A percentile compares a stretch with the other conserved stretches of the same genome.
These are phyloP conservation scores for Trichonephila inaurata DNA, from an alignment of 1,140 invertebrate genomes.

Conservation along the genomic window DNA sequence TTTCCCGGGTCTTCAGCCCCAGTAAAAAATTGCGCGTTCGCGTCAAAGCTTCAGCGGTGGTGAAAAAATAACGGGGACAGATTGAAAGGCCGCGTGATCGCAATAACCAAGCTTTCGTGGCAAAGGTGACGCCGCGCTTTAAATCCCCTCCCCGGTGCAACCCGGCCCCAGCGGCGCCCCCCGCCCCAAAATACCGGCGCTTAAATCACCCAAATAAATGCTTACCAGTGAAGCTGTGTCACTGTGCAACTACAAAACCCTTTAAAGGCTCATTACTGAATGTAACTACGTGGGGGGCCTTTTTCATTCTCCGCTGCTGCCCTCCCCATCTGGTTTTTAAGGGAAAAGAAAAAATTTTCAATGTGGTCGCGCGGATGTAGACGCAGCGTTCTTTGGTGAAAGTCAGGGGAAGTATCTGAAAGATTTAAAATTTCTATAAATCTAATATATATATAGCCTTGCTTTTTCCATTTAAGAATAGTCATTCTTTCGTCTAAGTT, in stretches of 20 bases:
- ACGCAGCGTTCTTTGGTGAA: background rate
- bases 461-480: background rate
- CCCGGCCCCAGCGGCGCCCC: constrained; percentile 6
- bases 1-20: no score
- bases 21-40: background rate
- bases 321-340: background rate
- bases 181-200: constrained; percentile 47
- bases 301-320: background rate
- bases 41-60: constrained; percentile 46
- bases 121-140: constrained; percentile 63
- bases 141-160: background rate
- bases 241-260: constrained; percentile 54
- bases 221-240: constrained; percentile 36
- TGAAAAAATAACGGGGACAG: constrained; percentile 47
- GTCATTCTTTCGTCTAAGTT: background rate
- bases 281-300: constrained; percentile 60
- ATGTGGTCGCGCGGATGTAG: background rate
- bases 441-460: background rate
- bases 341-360: background rate
- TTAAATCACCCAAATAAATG: constrained; percentile 69
- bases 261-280: constrained; percentile 66
- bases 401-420: background rate
- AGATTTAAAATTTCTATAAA: constrained; percentile 61
- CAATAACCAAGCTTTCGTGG: constrained; percentile 42
- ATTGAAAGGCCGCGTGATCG: constrained; percentile 57